Conservation (phyloP, 2,888 invertebrate species). For the Hermaeophaga mercurialis region DNA sequence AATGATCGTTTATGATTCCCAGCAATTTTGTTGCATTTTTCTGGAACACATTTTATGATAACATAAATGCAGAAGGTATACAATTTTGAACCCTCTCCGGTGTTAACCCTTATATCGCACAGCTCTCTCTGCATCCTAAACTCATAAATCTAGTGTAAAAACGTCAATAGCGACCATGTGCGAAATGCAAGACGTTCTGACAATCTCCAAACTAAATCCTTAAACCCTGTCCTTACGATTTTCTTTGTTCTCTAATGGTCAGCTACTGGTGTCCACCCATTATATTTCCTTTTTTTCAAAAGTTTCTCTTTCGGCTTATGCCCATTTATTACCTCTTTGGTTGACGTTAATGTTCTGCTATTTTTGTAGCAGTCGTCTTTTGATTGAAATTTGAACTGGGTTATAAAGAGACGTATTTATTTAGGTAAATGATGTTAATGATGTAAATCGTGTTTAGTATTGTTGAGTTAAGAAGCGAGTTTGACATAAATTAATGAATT, state of each 20-base stretch:
- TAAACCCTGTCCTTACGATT: conserved; percentile 28
- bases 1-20: no score
- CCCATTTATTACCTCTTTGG: conserved; percentile 28
- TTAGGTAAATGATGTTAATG: conserved; percentile 39
- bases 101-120: conserved; percentile 2
- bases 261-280: conserved; percentile 28
- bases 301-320: conserved; percentile 3
- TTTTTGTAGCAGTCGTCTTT: conserved; percentile 20
- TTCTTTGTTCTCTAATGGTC: conserved; percentile 25
- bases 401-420: conserved; percentile 25
- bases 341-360: conserved; percentile 26
- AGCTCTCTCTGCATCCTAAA: conserved; percentile 18
- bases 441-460: conserved; percentile 32
- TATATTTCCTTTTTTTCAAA: conserved; percentile 17
- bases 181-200: conserved; percentile 20
- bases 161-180: conserved; percentile 27
- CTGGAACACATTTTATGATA: no score
- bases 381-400: conserved; percentile 18
- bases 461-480: conserved; percentile 36
- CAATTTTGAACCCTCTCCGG: not conserved
- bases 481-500: conserved; percentile 40
- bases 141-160: conserved; percentile 32
- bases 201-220: conserved; percentile 14
- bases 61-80: no score
- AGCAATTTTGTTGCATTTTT: no score